A percentile compares a stretch with the other conserved stretches of the same genome.
Conservation (phyloP, 2,113 vertebrate genomes). For the Propithecus coquereli region DNA sequence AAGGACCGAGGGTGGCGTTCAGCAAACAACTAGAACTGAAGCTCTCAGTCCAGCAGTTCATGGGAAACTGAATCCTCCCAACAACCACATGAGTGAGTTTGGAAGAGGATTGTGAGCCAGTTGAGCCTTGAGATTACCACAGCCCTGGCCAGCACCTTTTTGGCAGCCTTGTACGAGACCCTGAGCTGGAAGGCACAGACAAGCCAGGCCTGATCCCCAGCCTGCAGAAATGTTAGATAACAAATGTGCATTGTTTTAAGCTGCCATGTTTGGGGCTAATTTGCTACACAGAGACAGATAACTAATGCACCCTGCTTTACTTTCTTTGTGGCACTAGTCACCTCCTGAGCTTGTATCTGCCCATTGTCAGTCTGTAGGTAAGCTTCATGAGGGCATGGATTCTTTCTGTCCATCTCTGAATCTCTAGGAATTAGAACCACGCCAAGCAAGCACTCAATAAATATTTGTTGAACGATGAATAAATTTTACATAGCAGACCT, state of each 20-base stretch:
- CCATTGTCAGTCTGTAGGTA: background rate
- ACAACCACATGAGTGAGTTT: background rate
- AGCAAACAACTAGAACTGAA: background rate
- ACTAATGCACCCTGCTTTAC: too few relatives aligned
- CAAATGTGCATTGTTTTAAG: background rate
- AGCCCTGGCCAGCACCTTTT: background rate
- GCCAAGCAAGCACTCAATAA: background rate
- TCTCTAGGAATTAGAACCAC: background rate
- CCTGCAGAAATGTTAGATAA: background rate
- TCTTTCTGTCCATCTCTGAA: background rate
- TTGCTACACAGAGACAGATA: background rate
- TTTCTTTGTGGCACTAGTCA: too few relatives aligned
- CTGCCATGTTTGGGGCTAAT: background rate
- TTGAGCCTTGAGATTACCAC: rapidly evolving
- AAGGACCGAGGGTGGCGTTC: background rate
- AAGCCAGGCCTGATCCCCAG: background rate
- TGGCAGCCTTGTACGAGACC: background rate
- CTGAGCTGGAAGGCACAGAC: background rate
- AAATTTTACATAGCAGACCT: background rate
- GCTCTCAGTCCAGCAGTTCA: background rate
- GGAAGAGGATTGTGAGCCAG: background rate
- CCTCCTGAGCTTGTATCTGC: background rate
- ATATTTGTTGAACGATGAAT: background rate
- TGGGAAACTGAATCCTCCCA: background rate
- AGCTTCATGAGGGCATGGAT: background rate